Conservation (phyloP, 2,113 vertebrate genomes). For the Lepus europaeus region DNA sequence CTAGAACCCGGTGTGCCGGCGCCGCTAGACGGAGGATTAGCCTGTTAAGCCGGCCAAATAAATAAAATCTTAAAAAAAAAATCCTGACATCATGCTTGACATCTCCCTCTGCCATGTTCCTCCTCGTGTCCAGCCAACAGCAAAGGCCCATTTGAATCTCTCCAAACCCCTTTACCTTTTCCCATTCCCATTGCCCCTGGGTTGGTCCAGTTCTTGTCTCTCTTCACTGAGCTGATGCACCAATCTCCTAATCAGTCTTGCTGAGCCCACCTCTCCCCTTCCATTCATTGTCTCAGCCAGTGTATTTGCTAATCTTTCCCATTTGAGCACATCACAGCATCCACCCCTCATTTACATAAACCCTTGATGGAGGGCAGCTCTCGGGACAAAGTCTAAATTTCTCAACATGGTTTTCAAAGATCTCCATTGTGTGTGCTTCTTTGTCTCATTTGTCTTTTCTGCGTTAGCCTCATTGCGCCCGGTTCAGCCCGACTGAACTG, state of each 20-base stretch:
- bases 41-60: no score
- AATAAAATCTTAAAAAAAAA: not conserved
- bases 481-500: not conserved
- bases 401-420: not conserved
- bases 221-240: not conserved
- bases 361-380: not conserved
- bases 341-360: not conserved
- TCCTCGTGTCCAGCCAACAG: not conserved
- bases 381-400: not conserved
- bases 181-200: not conserved
- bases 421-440: not conserved
- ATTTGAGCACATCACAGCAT: not conserved
- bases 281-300: not conserved
- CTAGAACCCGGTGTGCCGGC: no score
- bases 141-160: not conserved
- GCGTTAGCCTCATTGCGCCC: no score
- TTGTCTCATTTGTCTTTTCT: not conserved
- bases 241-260: not conserved
- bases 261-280: not conserved
- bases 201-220: not conserved
- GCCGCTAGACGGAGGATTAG: no score
- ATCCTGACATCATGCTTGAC: no score
- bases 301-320: not conserved
- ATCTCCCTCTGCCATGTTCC: not conserved
- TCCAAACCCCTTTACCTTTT: not conserved